Evolutionary conservation across 2,797 vertebrate species (phyloP).

Genomic region (Cyclopterus lumpus): DNA sequence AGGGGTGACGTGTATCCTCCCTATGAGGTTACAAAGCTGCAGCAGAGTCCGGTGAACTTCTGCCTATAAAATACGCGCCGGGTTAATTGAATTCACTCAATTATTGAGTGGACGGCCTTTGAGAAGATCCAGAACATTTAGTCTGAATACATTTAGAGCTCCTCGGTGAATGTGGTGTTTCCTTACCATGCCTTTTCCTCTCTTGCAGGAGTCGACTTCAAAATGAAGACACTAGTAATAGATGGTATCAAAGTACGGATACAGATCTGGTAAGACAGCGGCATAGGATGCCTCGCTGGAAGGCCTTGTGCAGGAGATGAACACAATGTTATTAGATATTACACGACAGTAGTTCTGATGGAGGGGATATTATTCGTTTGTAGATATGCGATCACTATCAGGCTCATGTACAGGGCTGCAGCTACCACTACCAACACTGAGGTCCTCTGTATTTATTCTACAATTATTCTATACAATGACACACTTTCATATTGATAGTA

Average conservation of each 20-base stretch:
- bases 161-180: constrained; percentile 26
- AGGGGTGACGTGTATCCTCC: constrained; percentile 23
- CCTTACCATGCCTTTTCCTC: constrained; percentile 28
- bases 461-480: not conserved
- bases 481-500: not conserved
- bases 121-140: constrained; percentile 15
- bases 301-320: not conserved
- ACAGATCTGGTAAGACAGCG: constrained; percentile 95
- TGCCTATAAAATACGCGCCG: constrained; percentile 3
- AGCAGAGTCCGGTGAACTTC: constrained; percentile 14
- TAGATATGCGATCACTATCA: not conserved
- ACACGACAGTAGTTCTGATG: not conserved
- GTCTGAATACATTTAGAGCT: not conserved
- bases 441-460: not conserved
- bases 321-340: constrained; percentile 5
- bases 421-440: not conserved
- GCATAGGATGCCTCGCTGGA: not conserved
- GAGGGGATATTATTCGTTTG: not conserved
- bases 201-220: constrained; percentile 94
- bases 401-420: not conserved
- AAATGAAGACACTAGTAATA: constrained; percentile 98
- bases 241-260: constrained; percentile 98
- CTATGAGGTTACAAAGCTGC: constrained; percentile 47
- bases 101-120: constrained; percentile 2
- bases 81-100: constrained; percentile 24